Evolutionary conservation across 2,888 invertebrate genomes (phyloP).

Genomic region (Geotrupes spiniger): DNA sequence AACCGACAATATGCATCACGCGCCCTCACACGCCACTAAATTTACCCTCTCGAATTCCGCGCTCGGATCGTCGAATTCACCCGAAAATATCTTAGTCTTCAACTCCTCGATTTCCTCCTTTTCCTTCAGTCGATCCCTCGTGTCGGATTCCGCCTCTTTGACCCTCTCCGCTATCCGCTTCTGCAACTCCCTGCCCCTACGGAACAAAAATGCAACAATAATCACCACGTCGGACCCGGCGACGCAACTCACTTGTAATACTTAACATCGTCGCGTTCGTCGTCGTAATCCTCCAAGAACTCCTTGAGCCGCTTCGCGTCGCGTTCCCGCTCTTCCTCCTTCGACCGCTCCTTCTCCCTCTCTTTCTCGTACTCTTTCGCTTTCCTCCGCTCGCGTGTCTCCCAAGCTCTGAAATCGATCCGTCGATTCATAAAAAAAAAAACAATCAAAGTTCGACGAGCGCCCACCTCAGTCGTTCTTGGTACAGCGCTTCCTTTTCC

Average conservation of each 20-base stretch:
- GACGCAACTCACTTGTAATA: constrained; percentile 84
- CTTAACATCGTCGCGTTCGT: constrained; percentile 94
- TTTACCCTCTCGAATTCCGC: constrained; percentile 63
- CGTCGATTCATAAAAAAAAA: too few relatives aligned
- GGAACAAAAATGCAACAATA: constrained; percentile 25
- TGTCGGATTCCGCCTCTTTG: constrained; percentile 89
- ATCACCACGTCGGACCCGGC: too few relatives aligned
- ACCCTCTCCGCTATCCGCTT: constrained; percentile 89
- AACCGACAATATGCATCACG: constrained; percentile 7
- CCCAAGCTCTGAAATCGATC: constrained; percentile 65
- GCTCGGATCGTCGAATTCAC: constrained; percentile 62
- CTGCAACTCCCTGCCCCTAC: constrained; percentile 80
- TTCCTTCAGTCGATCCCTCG: constrained; percentile 85
- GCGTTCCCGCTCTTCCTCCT: constrained; percentile 81
- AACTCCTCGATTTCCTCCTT: constrained; percentile 85
- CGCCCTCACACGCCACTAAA: background rate
- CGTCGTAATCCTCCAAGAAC: constrained; percentile 98
- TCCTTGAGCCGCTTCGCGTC: constrained; percentile 94
- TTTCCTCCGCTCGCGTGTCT: constrained; percentile 84
- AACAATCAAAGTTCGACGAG: background rate
- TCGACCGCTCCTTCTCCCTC: constrained; percentile 77
- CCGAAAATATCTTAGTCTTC: constrained; percentile 70
- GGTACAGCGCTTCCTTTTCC: constrained; percentile 96
- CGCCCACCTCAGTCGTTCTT: constrained; percentile 64
- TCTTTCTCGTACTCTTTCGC: constrained; percentile 88